Evolutionary conservation across 1,140 invertebrate genomes (phyloP), one percentile per base, ranked within the genome.

Genomic region (Linepithema humile): DNA sequence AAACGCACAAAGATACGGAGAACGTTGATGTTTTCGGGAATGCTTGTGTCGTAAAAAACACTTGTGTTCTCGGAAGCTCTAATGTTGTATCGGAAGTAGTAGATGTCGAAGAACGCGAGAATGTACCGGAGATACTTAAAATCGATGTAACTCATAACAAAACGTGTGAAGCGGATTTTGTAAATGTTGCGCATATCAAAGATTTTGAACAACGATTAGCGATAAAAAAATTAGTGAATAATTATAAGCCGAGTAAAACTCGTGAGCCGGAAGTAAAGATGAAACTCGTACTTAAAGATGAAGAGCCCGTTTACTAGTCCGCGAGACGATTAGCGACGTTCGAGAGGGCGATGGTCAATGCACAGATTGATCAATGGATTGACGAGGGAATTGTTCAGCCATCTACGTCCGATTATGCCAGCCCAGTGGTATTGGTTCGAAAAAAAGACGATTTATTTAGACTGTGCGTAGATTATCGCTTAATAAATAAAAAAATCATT

Each of bases 391-490:
- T 94, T 0, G 86, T 92, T 2, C 59, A 67, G 64, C 80, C 83
- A 17, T 93, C 91, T 45, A 17, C 26, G 15, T 93, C 93, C 43
- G 94, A 94, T 7, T 96, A 91, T 90, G 89, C 93, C 2, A 92
- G 92, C 29, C 94, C 93, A n/a, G 88, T 95, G 0, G 92, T 95
- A 0, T 59, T 95, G 6, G 93, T 94, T 0, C 84, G 85, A 32
- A 96, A 96, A 85, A 94, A 94, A 83, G 90, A 95, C 91, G 91
- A 94, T 60, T 65, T 90, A 55, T 67, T 90, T 29, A 86, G 93
- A 75, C 82, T 59, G 1, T 95, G 80, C 84, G 84, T 86, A 0
- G 95, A 96, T 72, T 40, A 91, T 88, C 9, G 88, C 87, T n/a
- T 84, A 32, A 20, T 91, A 72, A 77, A 93, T 89, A 78, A 90